Base-by-base conservation (phyloP, 2,888 invertebrate genomes). In the Cosmopolites sordidus region DNA sequence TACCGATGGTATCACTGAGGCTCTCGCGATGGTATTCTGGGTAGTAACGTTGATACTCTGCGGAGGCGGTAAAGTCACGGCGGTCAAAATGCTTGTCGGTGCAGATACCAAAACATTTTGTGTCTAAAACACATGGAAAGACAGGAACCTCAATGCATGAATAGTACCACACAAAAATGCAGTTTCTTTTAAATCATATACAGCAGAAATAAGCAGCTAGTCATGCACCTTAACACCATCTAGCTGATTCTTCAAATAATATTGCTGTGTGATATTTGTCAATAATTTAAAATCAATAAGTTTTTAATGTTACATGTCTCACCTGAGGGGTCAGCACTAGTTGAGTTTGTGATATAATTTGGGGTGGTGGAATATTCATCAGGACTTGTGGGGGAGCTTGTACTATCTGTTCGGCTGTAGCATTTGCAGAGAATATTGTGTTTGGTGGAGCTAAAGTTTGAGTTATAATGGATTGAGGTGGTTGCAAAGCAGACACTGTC, bases 331-430 rank as follows among this genome's bases (percentile, higher is more conserved):
- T 49, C 14, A 58, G 17, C 12, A 58, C 52, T 2, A 68, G 61
- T 22, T 65, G 64, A 43, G 60, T 61, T 43, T 67, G 67, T n/a
- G 53, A 50, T 17, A 68, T 56, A 33, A 72, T 60, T 51, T 74
- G 73, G 11, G 75, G 74, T 5, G 75, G 74, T 15, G 74, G 74
- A 16, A 73, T 69, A 39, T 69, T 70, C 50, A 72, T 57, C 29
- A 72, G 62, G 18, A 72, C 62, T 39, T 48, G 58, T 1, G 73
- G 71, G 17, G 72, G 69, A 14, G 73, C 69, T n/a, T 68, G 66
- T 46, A 73, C 66, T 18, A 72, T 65, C 30, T 51, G 56, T 18
- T 56, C 43, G 16, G 43, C 14, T 6, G 30, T 22, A 2, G 40
- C 29, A 5, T 47, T 40, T 2, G 54, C 40, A 5, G 45, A 16